Evolutionary conservation across 2,113 vertebrate genomes (phyloP).

Genomic region (Gymnarchus niloticus): DNA sequence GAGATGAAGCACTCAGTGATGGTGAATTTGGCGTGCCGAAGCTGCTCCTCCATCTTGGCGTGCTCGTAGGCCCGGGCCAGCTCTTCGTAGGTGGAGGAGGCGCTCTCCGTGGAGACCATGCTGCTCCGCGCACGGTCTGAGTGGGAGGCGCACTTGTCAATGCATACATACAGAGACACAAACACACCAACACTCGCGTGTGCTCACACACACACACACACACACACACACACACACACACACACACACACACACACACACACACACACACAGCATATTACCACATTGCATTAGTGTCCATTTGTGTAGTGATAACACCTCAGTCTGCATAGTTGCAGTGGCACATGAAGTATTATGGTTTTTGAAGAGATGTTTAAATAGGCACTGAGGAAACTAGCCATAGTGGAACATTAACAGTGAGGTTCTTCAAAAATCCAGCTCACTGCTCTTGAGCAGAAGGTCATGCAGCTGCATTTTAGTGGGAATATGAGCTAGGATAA

Average conservation of each 20-base stretch:
- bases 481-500: neutral
- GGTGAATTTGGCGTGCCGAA: constrained; percentile 98
- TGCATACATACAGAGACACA: neutral
- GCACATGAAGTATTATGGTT: neutral
- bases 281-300: neutral
- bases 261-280: constrained; percentile 2
- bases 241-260: neutral
- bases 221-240: constrained; percentile 3
- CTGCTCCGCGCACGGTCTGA: constrained; percentile 93
- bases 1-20: constrained; percentile 99
- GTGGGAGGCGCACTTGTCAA: accelerated
- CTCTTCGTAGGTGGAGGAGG: constrained; percentile 97
- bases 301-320: too few species aligned
- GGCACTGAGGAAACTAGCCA: neutral
- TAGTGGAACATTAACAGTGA: neutral
- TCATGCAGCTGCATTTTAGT: neutral
- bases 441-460: neutral
- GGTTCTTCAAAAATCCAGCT: neutral
- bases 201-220: neutral
- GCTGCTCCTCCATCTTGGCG: constrained; percentile 98
- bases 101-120: constrained; percentile 99
- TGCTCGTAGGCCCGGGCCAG: constrained; percentile 95
- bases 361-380: neutral
- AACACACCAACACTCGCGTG: constrained; percentile 8
- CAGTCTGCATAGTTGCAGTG: too few species aligned